Conservation (phyloP, 2,888 invertebrate genomes). For the Acleris holmiana region DNA sequence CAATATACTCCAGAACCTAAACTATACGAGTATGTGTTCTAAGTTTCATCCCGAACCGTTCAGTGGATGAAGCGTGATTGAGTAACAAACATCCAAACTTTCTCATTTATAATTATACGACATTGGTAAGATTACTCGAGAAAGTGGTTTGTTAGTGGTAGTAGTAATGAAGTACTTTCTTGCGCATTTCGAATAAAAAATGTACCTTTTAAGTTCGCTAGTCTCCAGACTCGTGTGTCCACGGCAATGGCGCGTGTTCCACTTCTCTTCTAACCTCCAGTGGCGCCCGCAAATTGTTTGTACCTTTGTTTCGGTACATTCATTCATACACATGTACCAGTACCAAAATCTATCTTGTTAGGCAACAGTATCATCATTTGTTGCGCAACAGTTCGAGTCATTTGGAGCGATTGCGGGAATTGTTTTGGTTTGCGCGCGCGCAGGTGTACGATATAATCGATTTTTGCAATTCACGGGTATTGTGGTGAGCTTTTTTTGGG, state of each 20-base stretch:
- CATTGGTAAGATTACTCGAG: too few relatives aligned
- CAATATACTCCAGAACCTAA: too few relatives aligned
- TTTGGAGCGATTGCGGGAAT: conserved; percentile 40
- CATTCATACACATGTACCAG: conserved; percentile 61
- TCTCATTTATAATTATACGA: too few relatives aligned
- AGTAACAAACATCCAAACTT: too few relatives aligned
- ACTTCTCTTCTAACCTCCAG: conserved; percentile 60
- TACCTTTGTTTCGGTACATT: conserved; percentile 71
- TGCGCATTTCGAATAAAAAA: too few relatives aligned
- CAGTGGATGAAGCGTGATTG: too few relatives aligned
- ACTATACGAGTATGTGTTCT: too few relatives aligned
- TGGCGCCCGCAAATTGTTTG: conserved; percentile 70
- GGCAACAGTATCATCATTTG: conserved; percentile 70
- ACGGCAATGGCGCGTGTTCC: conserved; percentile 40
- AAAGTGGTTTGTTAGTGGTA: too few relatives aligned
- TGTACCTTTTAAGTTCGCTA: background rate
- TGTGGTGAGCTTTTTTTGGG: conserved; percentile 16
- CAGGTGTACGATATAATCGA: conserved; percentile 50
- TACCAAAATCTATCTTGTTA: conserved; percentile 71
- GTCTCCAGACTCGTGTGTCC: conserved; percentile 16
- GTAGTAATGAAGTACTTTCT: too few relatives aligned
- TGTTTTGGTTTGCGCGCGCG: conserved; percentile 32
- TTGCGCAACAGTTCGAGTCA: conserved; percentile 59
- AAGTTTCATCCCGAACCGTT: too few relatives aligned
- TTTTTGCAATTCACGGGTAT: conserved; percentile 35